A percentile compares a stretch with the other conserved stretches of the same genome.
Conservation (phyloP, 2,797 vertebrate species). For the Rhynchotus rufescens region DNA sequence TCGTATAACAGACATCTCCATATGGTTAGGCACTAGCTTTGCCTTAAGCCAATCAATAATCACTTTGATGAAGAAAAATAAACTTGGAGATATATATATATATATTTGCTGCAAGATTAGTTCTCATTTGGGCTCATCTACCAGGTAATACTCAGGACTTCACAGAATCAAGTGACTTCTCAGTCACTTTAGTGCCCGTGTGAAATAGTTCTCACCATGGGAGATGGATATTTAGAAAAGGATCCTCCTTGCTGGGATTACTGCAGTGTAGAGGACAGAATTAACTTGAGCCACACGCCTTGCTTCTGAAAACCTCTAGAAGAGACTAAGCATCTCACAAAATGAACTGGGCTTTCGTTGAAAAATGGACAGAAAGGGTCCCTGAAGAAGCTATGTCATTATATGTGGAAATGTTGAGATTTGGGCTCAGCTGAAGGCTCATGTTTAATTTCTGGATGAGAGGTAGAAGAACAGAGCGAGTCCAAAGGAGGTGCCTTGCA, state of each 20-base stretch:
- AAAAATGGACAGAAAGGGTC: not conserved
- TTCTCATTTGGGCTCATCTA: not conserved
- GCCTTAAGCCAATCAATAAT: conserved; percentile 82
- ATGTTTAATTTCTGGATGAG: not conserved
- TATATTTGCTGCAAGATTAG: conserved; percentile 1
- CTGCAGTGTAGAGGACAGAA: not conserved
- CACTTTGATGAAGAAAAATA: conserved; percentile 70
- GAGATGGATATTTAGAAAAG: not conserved
- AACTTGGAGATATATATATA: not conserved
- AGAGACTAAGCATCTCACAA: not conserved
- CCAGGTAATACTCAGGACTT: not conserved
- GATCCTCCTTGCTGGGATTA: conserved; percentile 2
- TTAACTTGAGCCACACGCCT: not conserved
- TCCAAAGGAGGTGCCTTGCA: not conserved
- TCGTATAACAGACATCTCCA: conserved; percentile 78
- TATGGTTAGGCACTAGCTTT: conserved; percentile 75
- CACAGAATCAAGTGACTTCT: not conserved
- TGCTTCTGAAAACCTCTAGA: not conserved
- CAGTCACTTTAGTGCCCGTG: not conserved
- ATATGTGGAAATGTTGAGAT: not conserved
- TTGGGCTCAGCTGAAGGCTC: not conserved
- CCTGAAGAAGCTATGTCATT: not conserved
- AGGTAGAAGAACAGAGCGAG: not conserved
- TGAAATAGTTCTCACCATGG: not conserved
- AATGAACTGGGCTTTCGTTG: not conserved